These are phyloP conservation scores for Lemur catta DNA, from an alignment of 2,797 vertebrate genomes.

Conservation along the genomic window DNA sequence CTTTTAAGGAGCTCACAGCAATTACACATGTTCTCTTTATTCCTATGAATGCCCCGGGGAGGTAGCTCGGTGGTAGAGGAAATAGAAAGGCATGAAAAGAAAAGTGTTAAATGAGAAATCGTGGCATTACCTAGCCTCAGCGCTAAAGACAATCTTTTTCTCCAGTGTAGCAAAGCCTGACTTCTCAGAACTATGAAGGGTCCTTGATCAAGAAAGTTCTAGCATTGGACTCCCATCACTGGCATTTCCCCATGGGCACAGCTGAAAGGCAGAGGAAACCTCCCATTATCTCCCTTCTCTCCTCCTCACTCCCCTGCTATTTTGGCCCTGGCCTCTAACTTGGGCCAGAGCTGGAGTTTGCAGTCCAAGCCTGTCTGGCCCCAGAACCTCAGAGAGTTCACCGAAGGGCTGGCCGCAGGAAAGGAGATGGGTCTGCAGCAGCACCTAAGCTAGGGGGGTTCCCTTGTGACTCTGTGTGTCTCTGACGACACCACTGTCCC, in stretches of 20 bases:
- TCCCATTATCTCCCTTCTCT: background rate
- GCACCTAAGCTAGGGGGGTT: background rate
- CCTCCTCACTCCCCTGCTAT: background rate
- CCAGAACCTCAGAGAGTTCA: background rate
- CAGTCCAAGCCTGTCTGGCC: background rate
- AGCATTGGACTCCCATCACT: background rate
- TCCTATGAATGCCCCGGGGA: conserved; percentile 24
- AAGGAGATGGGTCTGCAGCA: background rate
- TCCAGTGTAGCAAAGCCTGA: background rate
- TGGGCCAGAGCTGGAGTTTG: background rate
- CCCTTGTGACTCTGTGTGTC: background rate
- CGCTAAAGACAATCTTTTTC: background rate
- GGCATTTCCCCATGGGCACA: background rate
- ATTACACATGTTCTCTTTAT: conserved; percentile 50
- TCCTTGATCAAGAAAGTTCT: conserved; percentile 29
- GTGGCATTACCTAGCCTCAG: background rate
- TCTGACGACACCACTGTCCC: background rate
- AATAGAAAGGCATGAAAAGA: background rate
- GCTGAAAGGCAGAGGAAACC: background rate
- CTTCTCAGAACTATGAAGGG: background rate
- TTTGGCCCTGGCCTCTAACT: background rate
- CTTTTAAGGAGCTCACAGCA: conserved; percentile 54
- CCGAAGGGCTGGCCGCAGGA: background rate
- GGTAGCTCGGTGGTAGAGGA: background rate
- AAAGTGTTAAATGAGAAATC: conserved; percentile 47